phyloP scores from a whole-genome alignment of 2,113 vertebrate species.

The Epinephelus fuscoguttatus region DNA sequence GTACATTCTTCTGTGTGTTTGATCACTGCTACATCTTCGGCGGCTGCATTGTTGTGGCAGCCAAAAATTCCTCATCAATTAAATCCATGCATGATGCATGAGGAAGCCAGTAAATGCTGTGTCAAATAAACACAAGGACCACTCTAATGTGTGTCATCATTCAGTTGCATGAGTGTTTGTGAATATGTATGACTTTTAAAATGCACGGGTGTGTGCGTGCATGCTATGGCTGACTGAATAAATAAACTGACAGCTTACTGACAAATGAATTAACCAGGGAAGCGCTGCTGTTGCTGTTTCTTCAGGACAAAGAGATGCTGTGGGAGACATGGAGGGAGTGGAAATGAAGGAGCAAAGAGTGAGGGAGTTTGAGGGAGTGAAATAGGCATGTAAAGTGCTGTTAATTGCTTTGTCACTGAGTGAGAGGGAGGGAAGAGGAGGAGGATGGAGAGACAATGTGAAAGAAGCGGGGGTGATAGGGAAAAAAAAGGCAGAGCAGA shows the following conservation, averaged over 20 bases:
- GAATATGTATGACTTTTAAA: slow-evolving; percentile 43
- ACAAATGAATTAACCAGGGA: slow-evolving; percentile 54
- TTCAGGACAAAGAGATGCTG: slow-evolving; percentile 15
- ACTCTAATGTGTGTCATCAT: slow-evolving; percentile 44
- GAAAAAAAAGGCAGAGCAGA: slow-evolving; percentile 22
- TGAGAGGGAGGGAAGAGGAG: slow-evolving; percentile 35
- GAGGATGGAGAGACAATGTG: slow-evolving; percentile 38
- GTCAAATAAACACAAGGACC: slow-evolving; percentile 37
- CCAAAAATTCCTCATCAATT: slow-evolving; percentile 31
- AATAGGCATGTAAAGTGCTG: slow-evolving; percentile 39
- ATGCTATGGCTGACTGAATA: slow-evolving; percentile 29
- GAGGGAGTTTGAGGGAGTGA: slow-evolving; percentile 22
- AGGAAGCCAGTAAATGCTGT: slow-evolving; percentile 32
- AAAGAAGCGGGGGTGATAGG: slow-evolving; percentile 45
- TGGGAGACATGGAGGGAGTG: slow-evolving; percentile 31
- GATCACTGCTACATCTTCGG: slow-evolving; percentile 1
- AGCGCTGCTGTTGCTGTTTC: not conserved
- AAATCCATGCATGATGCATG: slow-evolving; percentile 33
- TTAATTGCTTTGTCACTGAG: slow-evolving; percentile 66
- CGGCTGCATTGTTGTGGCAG: slow-evolving; percentile 8
- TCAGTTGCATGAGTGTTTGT: slow-evolving; percentile 13
- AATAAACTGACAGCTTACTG: slow-evolving; percentile 49
- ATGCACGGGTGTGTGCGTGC: not conserved
- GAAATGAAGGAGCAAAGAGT: slow-evolving; percentile 10
- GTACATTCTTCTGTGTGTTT: not conserved